Evolutionary conservation across 2,888 invertebrate genomes (phyloP).

Genomic region (Sinopyrophorus schimmeli): DNA sequence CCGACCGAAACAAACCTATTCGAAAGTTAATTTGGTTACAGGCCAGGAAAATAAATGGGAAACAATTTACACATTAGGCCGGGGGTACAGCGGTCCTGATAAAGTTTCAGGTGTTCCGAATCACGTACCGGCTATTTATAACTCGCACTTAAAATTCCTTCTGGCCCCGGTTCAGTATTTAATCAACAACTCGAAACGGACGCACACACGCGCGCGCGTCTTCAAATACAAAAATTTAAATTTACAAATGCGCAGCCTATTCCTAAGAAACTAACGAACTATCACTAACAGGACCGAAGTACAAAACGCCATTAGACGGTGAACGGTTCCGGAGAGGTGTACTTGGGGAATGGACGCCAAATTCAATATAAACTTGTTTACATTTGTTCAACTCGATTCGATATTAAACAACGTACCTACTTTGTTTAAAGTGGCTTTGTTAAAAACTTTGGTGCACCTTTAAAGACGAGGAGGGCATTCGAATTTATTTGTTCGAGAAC

Average conservation of each 20-base stretch:
- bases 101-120: constrained; percentile 31
- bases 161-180: constrained; percentile 26
- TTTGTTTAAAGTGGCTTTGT: too few relatives aligned
- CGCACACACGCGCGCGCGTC: constrained; percentile 20
- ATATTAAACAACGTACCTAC: too few relatives aligned
- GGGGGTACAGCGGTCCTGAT: constrained; percentile 31
- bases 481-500: too few relatives aligned
- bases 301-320: too few relatives aligned
- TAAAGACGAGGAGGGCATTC: too few relatives aligned
- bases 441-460: too few relatives aligned
- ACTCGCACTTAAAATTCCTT: constrained; percentile 35
- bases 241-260: constrained; percentile 25
- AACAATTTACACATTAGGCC: constrained; percentile 41
- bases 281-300: too few relatives aligned
- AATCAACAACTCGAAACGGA: constrained; percentile 25
- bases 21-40: constrained; percentile 42
- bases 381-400: too few relatives aligned
- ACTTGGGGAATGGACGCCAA: too few relatives aligned
- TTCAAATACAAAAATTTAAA: constrained; percentile 29
- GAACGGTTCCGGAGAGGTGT: too few relatives aligned
- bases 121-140: constrained; percentile 34
- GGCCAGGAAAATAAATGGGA: constrained; percentile 40
- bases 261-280: too few relatives aligned
- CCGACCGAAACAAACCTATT: constrained; percentile 41
- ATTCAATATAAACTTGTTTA: too few relatives aligned